Evolutionary conservation across 2,888 invertebrate species (phyloP).

Genomic region (Scelioninae gen. 1): DNA sequence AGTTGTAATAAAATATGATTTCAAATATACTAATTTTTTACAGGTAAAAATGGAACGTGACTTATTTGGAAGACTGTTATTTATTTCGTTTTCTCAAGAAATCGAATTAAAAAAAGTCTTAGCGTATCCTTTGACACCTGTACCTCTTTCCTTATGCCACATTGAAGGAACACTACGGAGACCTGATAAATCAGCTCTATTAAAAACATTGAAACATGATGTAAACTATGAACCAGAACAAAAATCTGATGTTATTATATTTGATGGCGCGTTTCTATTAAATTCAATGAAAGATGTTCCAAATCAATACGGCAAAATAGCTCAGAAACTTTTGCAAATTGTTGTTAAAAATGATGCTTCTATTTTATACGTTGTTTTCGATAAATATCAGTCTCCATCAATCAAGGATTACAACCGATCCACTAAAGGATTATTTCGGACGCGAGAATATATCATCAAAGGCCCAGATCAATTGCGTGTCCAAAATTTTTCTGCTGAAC

Average conservation of each 20-base stretch:
- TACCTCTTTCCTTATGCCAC: conserved; percentile 70
- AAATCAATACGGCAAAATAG: conserved; percentile 75
- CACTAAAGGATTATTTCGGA: background rate
- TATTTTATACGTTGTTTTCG: conserved; percentile 71
- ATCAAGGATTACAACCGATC: conserved; percentile 35
- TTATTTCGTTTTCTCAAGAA: conserved; percentile 57
- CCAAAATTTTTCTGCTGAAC: conserved; percentile 44
- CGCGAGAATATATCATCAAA: conserved; percentile 22
- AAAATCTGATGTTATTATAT: conserved; percentile 58
- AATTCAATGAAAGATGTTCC: conserved; percentile 72
- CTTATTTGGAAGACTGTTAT: conserved; percentile 62
- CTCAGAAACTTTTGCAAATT: conserved; percentile 68
- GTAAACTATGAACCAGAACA: conserved; percentile 27
- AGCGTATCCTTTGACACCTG: conserved; percentile 71
- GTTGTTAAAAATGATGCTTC: background rate
- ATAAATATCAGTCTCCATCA: conserved; percentile 41
- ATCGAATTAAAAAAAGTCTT: conserved; percentile 72
- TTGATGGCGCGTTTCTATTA: conserved; percentile 74
- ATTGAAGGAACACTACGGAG: conserved; percentile 67
- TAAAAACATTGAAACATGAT: conserved; percentile 66
- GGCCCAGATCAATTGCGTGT: conserved; percentile 29
- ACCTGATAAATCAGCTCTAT: conserved; percentile 72
- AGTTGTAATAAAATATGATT: background rate
- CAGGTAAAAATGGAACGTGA: conserved; percentile 53
- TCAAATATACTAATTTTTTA: background rate